phyloP scores from a whole-genome alignment of 2,888 invertebrate genomes.

The Agriopis marginaria region DNA sequence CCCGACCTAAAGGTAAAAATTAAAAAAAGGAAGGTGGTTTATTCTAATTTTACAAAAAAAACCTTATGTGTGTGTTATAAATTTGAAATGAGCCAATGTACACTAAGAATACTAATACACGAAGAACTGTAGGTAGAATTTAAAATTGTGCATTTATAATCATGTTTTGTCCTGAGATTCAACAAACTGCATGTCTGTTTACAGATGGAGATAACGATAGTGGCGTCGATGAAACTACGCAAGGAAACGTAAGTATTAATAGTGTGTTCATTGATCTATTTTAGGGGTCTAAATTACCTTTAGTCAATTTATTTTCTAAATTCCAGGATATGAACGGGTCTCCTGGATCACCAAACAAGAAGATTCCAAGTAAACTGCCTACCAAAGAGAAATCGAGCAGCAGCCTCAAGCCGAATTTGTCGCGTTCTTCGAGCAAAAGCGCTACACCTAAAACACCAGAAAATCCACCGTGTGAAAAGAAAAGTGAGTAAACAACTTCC shows the following conservation, averaged over 20 bases:
- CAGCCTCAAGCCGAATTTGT: constrained; percentile 81
- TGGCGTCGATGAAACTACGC: constrained; percentile 93
- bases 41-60: not conserved
- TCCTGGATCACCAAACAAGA: constrained; percentile 91
- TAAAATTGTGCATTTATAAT: not conserved
- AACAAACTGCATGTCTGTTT: constrained; percentile 69
- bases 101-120: too few relatives aligned
- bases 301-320: not conserved
- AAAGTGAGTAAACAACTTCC: constrained; percentile 85
- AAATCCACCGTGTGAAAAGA: constrained; percentile 87
- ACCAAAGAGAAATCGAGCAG: constrained; percentile 80
- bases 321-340: constrained; percentile 89
- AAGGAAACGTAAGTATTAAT: constrained; percentile 89
- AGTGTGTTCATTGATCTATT: not conserved
- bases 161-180: not conserved
- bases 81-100: constrained; percentile 69
- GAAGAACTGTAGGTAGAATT: too few relatives aligned
- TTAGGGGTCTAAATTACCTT: too few relatives aligned
- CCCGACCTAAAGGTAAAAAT: constrained; percentile 78
- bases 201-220: constrained; percentile 94
- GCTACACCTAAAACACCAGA: constrained; percentile 91
- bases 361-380: constrained; percentile 87
- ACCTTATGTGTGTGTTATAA: not conserved
- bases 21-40: constrained; percentile 6
- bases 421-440: constrained; percentile 87